Percentiles rank a stretch among this genome's conserved stretches.
These are phyloP conservation scores for Bombus vancouverensis DNA, from an alignment of 1,140 invertebrate species.

Conservation along the genomic window DNA sequence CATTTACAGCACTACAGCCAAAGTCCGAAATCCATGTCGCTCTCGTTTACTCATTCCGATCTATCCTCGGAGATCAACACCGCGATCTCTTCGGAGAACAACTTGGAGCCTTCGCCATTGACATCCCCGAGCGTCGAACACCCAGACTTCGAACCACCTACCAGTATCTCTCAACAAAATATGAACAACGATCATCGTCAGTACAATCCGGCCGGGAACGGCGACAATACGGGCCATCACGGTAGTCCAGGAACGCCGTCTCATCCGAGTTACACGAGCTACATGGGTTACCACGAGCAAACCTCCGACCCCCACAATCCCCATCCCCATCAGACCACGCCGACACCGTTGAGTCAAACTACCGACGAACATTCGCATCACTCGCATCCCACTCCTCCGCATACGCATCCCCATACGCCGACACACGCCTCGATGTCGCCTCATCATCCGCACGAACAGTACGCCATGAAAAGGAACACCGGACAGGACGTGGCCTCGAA, in stretches of 20 bases:
- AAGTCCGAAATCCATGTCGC: constrained; percentile 84
- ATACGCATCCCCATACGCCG: constrained; percentile 78
- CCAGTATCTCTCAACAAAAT: constrained; percentile 84
- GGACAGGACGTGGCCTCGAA: constrained; percentile 91
- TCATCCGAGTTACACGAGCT: constrained; percentile 76
- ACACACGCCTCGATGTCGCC: constrained; percentile 79
- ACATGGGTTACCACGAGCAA: constrained; percentile 80
- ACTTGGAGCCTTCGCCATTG: constrained; percentile 84
- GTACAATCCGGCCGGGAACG: constrained; percentile 80
- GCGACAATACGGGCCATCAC: constrained; percentile 73
- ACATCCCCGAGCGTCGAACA: constrained; percentile 87
- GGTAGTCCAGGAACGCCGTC: constrained; percentile 77
- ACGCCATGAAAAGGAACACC: constrained; percentile 74
- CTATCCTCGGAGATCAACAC: constrained; percentile 90
- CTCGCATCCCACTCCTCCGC: constrained; percentile 79
- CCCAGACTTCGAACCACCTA: constrained; percentile 90
- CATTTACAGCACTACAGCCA: constrained; percentile 83
- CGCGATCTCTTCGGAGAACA: constrained; percentile 88
- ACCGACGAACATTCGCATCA: constrained; percentile 79
- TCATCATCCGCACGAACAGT: constrained; percentile 79
- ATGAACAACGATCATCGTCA: constrained; percentile 82
- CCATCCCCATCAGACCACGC: constrained; percentile 76
- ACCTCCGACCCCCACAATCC: constrained; percentile 73
- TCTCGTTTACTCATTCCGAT: constrained; percentile 88
- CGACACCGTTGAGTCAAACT: constrained; percentile 77